A percentile compares a stretch with the other conserved stretches of the same genome.
Evolutionary conservation across 92 coral and sea anemone genomes (phyloP).

Genomic region (Palythoa heliodiscus): DNA sequence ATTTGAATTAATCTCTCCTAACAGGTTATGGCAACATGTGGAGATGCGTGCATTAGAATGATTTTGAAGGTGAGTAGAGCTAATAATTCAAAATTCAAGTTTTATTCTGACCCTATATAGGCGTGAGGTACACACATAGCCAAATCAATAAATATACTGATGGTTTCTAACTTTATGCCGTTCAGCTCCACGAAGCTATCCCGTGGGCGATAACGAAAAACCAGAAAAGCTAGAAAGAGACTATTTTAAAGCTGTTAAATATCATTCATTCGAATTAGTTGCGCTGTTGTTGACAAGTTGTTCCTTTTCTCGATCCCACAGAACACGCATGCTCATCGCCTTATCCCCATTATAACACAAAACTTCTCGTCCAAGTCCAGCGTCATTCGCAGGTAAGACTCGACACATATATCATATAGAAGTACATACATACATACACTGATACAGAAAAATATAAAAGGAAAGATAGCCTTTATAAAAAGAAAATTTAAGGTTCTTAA

Average conservation of each 20-base stretch:
- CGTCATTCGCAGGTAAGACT: conserved; percentile 79
- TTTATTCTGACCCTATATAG: not conserved
- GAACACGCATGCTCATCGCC: conserved; percentile 91
- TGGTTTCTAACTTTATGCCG: too few species aligned
- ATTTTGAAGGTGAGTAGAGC: conserved; percentile 74
- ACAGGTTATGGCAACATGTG: conserved; percentile 96
- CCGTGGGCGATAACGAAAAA: too few species aligned
- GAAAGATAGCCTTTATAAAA: not conserved
- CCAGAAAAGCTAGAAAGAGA: not conserved
- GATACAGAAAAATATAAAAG: not conserved
- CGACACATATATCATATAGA: not conserved
- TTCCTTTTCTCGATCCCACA: conserved; percentile 11
- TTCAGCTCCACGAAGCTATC: too few species aligned
- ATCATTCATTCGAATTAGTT: not conserved
- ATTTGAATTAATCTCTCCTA: not conserved
- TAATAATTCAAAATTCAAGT: not conserved
- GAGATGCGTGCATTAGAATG: conserved; percentile 88
- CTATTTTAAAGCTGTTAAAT: not conserved
- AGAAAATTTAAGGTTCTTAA: not conserved
- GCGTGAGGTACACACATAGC: not conserved
- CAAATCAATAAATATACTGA: not conserved
- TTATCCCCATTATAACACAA: conserved; percentile 75
- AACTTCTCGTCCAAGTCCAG: conserved; percentile 88
- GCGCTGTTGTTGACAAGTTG: not conserved
- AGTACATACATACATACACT: not conserved